These are phyloP conservation scores for Phylloscopus collybita DNA, from an alignment of 2,797 vertebrate species.

Conservation along the genomic window DNA sequence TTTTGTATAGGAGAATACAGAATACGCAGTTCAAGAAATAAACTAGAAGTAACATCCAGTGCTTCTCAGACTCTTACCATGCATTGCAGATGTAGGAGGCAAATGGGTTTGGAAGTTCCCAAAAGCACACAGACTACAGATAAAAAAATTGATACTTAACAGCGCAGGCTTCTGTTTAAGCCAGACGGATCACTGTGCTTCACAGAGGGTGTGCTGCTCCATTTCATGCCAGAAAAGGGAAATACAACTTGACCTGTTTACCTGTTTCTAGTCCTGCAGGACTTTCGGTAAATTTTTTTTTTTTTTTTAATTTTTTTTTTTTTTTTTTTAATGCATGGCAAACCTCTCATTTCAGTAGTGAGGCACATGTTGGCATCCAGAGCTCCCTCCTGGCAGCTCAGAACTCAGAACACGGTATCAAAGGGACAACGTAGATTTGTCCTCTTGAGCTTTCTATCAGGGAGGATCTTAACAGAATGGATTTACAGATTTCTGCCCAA, in stretches of 20 bases:
- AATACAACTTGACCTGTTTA: background rate
- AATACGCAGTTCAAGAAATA: background rate
- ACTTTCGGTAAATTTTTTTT: background rate
- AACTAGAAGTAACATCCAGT: background rate
- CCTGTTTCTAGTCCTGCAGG: background rate
- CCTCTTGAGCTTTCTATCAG: background rate
- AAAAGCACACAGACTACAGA: background rate
- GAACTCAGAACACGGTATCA: background rate
- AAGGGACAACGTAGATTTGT: background rate
- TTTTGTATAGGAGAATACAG: background rate
- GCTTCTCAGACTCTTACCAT: background rate
- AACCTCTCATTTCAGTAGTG: accelerated
- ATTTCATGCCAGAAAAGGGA: background rate
- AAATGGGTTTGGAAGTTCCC: background rate
- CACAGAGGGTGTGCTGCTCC: background rate
- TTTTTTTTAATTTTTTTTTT: background rate
- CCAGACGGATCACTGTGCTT: background rate
- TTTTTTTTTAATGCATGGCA: background rate
- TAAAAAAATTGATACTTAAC: background rate
- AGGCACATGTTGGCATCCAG: background rate
- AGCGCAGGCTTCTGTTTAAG: background rate
- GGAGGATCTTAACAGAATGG: background rate
- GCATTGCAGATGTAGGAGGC: background rate
- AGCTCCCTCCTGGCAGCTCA: background rate
- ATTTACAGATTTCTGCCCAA: background rate